Base-by-base conservation (phyloP, 2,113 vertebrate genomes). In the Falco punctatus region DNA sequence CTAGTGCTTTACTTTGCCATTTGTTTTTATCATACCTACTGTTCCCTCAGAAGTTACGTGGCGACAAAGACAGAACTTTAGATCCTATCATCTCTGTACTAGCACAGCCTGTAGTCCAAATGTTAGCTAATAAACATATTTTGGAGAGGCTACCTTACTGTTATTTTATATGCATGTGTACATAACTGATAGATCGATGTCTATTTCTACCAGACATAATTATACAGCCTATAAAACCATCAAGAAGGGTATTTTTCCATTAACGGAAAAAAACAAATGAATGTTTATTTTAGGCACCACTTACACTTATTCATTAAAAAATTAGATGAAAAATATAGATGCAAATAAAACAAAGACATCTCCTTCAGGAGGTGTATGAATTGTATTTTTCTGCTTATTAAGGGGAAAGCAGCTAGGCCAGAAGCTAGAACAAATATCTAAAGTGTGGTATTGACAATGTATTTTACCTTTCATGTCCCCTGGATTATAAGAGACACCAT, bases 1-100 rank as follows among this genome's bases (percentile, higher is more conserved):
- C 48, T 83, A n/a, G 83, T 66, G 58, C 38, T 96, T 94, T 87
- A 81, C 49, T 92, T 81, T 87, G 73, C 38, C 48, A n/a, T 70
- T 92, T 89, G 20, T 40, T 92, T 95, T 91, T 70, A 51, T 49
- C 38, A 27, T 9, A 48, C n/a, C 33, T 58, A 21, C n/a, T 23
- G 10, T 44, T 86, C 48, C 35, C 40, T 88, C 42, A 64, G 44
- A 81, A 86, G 19, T 81, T 79, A 46, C 0, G 11, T 38, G 28
- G 28, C 3, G 4, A 38, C 48, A 91, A 55, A 83, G 55, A 40
- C 11, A 28, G 7, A 52, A 44, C n/a, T 90, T 86, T 65, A 86
- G 51, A 62, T 62, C 40, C n/a, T 59, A 7, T 35, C 3, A 18
- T 65, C 40, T 86, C 72, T 83, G n/a, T 44, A 35, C 54, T 65